These are phyloP conservation scores for Teinopalpus imperialis DNA, from an alignment of 2,888 invertebrate species.

Conservation along the genomic window DNA sequence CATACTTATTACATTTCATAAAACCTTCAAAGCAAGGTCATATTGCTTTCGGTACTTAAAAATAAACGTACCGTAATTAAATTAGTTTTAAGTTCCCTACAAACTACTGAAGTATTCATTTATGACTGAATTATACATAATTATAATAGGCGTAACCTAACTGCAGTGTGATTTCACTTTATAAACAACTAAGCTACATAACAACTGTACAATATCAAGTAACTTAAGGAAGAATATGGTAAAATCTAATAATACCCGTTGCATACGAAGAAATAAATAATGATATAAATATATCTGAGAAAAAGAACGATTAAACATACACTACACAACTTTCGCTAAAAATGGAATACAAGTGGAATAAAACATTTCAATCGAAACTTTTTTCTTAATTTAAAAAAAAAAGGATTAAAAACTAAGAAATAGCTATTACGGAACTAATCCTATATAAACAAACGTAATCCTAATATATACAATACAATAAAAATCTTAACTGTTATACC, in stretches of 20 bases:
- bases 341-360: too few relatives aligned
- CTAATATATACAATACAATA: constrained; percentile 19
- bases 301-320: too few relatives aligned
- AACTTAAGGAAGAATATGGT: constrained; percentile 32
- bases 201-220: constrained; percentile 53
- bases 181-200: constrained; percentile 55
- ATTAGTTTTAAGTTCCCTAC: constrained; percentile 3
- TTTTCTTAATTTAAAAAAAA: constrained; percentile 7
- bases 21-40: constrained; percentile 6
- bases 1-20: neutral
- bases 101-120: constrained; percentile 8
- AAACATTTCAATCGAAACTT: too few relatives aligned
- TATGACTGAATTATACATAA: constrained; percentile 2
- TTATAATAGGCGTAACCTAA: constrained; percentile 22
- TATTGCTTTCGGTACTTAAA: neutral
- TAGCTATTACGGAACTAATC: too few relatives aligned
- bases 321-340: too few relatives aligned
- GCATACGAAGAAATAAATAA: constrained; percentile 35
- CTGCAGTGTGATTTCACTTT: constrained; percentile 21
- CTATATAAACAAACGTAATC: constrained; percentile 4
- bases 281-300: constrained; percentile 22
- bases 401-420: too few relatives aligned
- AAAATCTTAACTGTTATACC: neutral
- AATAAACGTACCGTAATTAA: constrained; percentile 5
- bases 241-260: constrained; percentile 45